These are phyloP conservation scores for Chrysaora quinquecirrha DNA, from an alignment of 30 jellyfish, hydroid and myxozoan genomes.

Conservation along the genomic window DNA sequence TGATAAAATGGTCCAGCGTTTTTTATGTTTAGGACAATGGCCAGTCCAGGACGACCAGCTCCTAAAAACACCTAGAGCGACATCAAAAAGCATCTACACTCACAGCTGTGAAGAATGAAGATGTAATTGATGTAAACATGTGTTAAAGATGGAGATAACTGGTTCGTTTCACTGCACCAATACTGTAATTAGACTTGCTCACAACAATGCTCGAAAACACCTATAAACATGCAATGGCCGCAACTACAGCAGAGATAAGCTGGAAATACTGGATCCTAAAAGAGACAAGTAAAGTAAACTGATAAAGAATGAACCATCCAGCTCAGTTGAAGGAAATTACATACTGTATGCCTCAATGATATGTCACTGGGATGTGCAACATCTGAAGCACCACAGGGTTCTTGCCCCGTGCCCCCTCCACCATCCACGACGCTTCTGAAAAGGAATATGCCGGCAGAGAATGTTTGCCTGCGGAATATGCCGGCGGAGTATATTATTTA, in stretches of 20 bases:
- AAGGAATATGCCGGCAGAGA: too few species aligned
- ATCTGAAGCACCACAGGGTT: conserved; percentile 78
- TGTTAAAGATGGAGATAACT: background rate
- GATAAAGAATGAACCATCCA: conserved; percentile 58
- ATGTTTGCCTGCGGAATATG: too few species aligned
- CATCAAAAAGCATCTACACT: background rate
- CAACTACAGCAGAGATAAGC: conserved; percentile 47
- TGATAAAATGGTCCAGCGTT: conserved; percentile 36
- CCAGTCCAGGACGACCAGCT: background rate
- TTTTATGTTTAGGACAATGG: conserved; percentile 4
- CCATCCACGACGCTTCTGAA: too few species aligned
- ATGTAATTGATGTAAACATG: background rate
- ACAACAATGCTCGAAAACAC: conserved; percentile 17
- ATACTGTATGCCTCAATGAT: conserved; percentile 74
- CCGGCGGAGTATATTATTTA: too few species aligned
- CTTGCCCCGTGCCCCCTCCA: too few species aligned
- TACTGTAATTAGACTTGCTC: background rate
- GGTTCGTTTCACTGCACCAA: background rate
- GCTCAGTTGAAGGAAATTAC: conserved; percentile 83
- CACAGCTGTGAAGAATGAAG: background rate
- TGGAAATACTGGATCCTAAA: conserved; percentile 50
- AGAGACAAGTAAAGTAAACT: conserved; percentile 46
- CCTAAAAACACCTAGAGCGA: too few species aligned
- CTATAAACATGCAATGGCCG: conserved; percentile 48
- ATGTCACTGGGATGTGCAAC: conserved; percentile 82